These are phyloP conservation scores for Apeltes quadracus DNA, from an alignment of 2,113 vertebrate genomes.

Conservation along the genomic window DNA sequence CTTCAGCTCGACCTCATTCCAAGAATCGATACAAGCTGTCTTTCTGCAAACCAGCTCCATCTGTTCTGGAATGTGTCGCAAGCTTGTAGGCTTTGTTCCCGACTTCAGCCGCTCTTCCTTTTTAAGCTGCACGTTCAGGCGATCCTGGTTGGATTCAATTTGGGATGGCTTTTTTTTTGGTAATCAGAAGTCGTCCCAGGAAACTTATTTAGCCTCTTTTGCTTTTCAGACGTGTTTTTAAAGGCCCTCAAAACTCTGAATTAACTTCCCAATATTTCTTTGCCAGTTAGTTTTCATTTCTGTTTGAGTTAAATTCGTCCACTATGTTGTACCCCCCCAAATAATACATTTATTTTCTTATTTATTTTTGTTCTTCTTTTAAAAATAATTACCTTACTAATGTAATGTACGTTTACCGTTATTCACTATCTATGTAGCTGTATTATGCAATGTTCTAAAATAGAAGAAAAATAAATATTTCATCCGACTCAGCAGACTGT, in stretches of 20 bases:
- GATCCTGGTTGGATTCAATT: constrained; percentile 41
- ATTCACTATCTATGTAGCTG: neutral
- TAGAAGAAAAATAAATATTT: neutral
- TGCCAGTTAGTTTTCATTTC: neutral
- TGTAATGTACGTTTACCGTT: neutral
- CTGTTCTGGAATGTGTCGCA: constrained; percentile 42
- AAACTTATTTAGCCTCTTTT: too few species aligned
- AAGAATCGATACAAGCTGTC: constrained; percentile 48
- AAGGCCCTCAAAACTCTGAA: too few species aligned
- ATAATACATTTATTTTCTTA: too few species aligned
- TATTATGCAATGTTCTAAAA: neutral
- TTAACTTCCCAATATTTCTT: too few species aligned
- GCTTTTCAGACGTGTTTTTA: too few species aligned
- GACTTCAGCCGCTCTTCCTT: neutral
- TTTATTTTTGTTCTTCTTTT: neutral
- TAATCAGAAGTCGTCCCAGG: constrained; percentile 20
- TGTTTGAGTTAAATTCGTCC: neutral
- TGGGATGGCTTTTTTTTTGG: constrained; percentile 4
- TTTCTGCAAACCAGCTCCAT: constrained; percentile 39
- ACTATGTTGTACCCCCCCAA: neutral
- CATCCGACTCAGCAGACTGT: neutral
- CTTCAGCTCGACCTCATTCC: constrained; percentile 28
- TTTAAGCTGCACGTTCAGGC: constrained; percentile 18
- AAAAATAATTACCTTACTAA: neutral
- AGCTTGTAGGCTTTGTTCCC: neutral